Conservation (phyloP, 2,797 vertebrate genomes). For the Acanthurus lineatus region DNA sequence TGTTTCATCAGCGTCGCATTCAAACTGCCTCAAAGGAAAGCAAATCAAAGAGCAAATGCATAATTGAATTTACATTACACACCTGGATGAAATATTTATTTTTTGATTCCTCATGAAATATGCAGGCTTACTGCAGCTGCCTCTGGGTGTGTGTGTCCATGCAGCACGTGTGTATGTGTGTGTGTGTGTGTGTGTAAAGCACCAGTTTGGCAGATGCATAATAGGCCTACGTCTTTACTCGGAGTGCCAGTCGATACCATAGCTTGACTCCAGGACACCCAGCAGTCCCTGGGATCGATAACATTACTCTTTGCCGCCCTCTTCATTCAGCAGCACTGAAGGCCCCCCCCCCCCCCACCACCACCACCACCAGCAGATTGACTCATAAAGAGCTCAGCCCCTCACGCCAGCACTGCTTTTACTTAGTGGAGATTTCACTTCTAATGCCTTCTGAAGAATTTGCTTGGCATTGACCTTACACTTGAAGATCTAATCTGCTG, state of each 20-base stretch:
- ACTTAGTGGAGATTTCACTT: conserved; percentile 21
- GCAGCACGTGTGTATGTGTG: conserved; percentile 25
- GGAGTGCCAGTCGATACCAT: conserved; percentile 63
- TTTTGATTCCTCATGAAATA: conserved; percentile 77
- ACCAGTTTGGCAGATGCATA: conserved; percentile 40
- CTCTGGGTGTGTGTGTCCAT: neutral
- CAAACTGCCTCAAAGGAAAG: conserved; percentile 73
- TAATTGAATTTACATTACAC: conserved; percentile 79
- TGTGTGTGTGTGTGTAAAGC: conserved; percentile 2
- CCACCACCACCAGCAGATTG: conserved; percentile 7
- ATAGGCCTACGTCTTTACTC: conserved; percentile 30
- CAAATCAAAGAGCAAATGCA: conserved; percentile 77
- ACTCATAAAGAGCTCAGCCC: conserved; percentile 30
- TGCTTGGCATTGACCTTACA: neutral
- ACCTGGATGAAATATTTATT: conserved; percentile 75
- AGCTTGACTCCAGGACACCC: conserved; percentile 76
- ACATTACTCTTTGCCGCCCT: conserved; percentile 56
- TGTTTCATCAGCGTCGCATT: conserved; percentile 67
- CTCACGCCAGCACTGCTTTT: conserved; percentile 25
- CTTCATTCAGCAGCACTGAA: conserved; percentile 49
- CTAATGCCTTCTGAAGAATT: conserved; percentile 20
- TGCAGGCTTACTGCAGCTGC: conserved; percentile 52
- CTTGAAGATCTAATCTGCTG: conserved; percentile 17
- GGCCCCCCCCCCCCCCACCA: neutral
- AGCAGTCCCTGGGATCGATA: conserved; percentile 71